These are phyloP conservation scores for Frankliniella fusca DNA, from an alignment of 2,888 invertebrate genomes.

Conservation along the genomic window DNA sequence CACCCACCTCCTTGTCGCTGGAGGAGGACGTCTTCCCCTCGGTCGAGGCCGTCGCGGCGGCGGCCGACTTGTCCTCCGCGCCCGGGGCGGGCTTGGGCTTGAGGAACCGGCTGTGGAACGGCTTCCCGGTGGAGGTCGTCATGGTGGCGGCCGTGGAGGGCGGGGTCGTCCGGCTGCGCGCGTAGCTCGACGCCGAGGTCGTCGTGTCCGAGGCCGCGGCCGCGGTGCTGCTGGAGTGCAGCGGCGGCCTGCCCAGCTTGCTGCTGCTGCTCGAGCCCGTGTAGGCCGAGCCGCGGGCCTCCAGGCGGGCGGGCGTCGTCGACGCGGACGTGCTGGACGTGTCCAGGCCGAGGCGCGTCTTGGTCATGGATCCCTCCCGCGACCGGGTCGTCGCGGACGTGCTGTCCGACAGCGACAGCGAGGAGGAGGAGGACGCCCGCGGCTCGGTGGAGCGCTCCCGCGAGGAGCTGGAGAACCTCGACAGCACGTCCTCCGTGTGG, in stretches of 20 bases:
- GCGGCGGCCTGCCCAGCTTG: slow-evolving; percentile 14
- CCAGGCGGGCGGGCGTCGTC: background rate
- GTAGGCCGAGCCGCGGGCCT: background rate
- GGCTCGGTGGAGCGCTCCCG: slow-evolving; percentile 10
- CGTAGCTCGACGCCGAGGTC: background rate
- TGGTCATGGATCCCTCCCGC: slow-evolving; percentile 9
- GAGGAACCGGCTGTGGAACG: slow-evolving; percentile 20
- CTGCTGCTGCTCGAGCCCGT: background rate
- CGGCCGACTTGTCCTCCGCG: background rate
- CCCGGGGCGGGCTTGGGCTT: slow-evolving; percentile 7
- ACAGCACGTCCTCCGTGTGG: background rate
- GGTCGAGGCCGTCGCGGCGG: background rate
- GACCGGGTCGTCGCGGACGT: background rate
- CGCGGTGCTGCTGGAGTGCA: background rate
- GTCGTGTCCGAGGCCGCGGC: background rate
- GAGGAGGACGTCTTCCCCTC: background rate
- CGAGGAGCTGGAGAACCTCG: background rate
- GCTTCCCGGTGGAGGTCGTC: slow-evolving; percentile 16
- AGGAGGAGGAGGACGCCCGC: background rate
- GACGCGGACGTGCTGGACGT: background rate
- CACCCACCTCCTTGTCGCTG: slow-evolving; percentile 23
- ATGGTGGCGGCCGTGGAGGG: background rate
- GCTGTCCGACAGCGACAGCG: background rate
- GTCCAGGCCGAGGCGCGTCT: slow-evolving; percentile 10
- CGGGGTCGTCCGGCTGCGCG: slow-evolving; percentile 14